Evolutionary conservation across 2,888 invertebrate species (phyloP), one percentile per base, ranked within the genome.

Genomic region (Tipula helvola): DNA sequence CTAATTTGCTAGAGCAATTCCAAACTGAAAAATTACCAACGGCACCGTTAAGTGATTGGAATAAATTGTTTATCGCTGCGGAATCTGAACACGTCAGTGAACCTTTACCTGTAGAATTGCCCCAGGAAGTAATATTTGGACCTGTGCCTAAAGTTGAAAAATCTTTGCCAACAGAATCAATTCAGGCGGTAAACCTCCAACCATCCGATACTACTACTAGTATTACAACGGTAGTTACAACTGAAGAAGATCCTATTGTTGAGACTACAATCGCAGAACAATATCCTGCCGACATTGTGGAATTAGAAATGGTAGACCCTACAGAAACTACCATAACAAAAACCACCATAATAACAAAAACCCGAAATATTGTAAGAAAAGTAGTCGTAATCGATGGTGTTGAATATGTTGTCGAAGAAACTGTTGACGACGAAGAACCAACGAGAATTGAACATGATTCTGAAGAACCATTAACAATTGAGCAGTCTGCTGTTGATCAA

Each of bases 351-450:
- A 94, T 96, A 3, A 93, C 94, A 87, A 96, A 95, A 88, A 95
- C 95, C 16, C 93, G 95, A 86, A 94, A 95, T 88, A 95, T 96
- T 28, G 95, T 97, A 86, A 93, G 96, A 86, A 94, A 95, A 88
- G 93, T 96, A 2, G 95, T 95, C 0, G 94, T 96, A 5, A 94
- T 97, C 87, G 95, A 97, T 90, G 97, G 97, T 0, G 95, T 96
- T 91, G 97, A 97, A 91, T 95, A 95, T 87, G 93, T 96, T 0
- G 95, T 95, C 8, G 97, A 97, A 91, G 97, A 97, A 92, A 91
- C 96, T 0, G 93, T 97, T 83, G 97, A 97, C 89, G 97, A 93
- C 5, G 93, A 90, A 0, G 71, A 71, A 71, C 71, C 71, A 71
- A 28, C 28, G 7, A 71, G 94, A 2, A 36, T 42, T 42, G 88